Base-by-base conservation (phyloP, 2,888 invertebrate genomes). In the Acrobasis consociella region DNA sequence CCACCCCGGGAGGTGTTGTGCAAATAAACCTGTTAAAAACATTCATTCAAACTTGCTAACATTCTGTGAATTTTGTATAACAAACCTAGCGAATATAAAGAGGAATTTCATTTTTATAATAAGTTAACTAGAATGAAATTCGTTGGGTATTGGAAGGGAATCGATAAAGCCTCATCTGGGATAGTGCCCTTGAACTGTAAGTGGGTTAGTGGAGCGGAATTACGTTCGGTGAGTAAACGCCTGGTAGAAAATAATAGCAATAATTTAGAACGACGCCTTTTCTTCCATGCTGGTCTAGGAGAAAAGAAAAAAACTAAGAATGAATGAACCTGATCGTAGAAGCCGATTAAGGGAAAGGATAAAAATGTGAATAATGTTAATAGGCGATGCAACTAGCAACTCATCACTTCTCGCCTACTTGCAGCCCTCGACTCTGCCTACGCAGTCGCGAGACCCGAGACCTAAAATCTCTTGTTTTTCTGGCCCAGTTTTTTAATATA, bases 1-100 rank as follows among this genome's bases (percentile, higher is more conserved):
- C 73, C 68, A 74, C 17, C 39, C 55, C 68, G 71, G 67, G 64
- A 55, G 51, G 39, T 61, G 60, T 59, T 60, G 62, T 60, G 10
- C 46, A 31, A 60, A 61, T 31, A 61, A 42, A 39, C 11, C 16
- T 2, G 13, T 13, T 58, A 49, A 58, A 31, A 46, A 31, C 13
- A 58, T 8, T 22, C 1, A n/a, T 8, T 31, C 1, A 5, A 46
- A 46, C 7, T n/a, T 46, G 1, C n/a, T 7, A 46, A 46, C n/a
- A 13, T 46, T 13, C 2, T 42, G 46, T 46, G 46, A 46, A 7
- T 46, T 13, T 13, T 13, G 7, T 46, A 5, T n/a, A 2, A 13
- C 11, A 13, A 46, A 13, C 3, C 13, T 46, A 13, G 0, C 5
- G 1, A 13, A 46, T n/a, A 46, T 11, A 46, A 5, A 5, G 46